Conservation (phyloP, 2,797 vertebrate genomes). For the Lepilemur ruficaudatus region DNA sequence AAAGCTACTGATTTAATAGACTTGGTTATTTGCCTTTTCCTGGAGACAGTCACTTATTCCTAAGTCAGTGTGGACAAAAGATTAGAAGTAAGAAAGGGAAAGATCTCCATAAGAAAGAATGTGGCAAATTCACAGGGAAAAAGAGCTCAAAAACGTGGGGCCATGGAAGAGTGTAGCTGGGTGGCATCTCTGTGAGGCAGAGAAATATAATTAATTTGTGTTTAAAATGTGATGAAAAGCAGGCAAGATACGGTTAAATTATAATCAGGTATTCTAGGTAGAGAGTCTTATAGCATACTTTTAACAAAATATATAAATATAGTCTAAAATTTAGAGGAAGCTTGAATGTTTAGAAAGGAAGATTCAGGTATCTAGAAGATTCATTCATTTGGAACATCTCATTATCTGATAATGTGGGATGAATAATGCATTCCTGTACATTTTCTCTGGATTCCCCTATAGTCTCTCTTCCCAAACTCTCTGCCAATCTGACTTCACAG, state of each 20-base stretch:
- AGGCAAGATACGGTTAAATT: conserved; percentile 4
- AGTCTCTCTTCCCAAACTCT: conserved; percentile 24
- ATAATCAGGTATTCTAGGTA: conserved; percentile 6
- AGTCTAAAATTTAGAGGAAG: conserved; percentile 38
- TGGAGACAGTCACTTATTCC: conserved; percentile 50
- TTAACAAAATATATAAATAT: conserved; percentile 51
- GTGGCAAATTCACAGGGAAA: neutral
- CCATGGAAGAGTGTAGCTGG: neutral
- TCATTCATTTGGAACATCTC: conserved; percentile 66
- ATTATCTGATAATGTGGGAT: conserved; percentile 62
- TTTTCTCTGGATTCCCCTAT: neutral
- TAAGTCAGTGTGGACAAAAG: conserved; percentile 62
- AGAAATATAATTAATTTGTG: conserved; percentile 18
- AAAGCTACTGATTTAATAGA: conserved; percentile 58
- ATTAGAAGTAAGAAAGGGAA: conserved; percentile 45
- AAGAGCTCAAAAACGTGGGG: neutral
- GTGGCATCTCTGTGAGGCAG: neutral
- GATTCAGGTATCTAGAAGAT: conserved; percentile 46
- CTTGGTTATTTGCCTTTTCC: conserved; percentile 64
- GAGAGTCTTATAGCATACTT: neutral
- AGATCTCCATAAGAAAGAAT: neutral
- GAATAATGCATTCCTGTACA: conserved; percentile 50
- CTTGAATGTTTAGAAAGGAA: conserved; percentile 17
- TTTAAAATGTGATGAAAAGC: neutral
- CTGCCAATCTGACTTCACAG: conserved; percentile 54